phyloP scores from a whole-genome alignment of 2,797 vertebrate genomes.

The Sebastes trivittatus region DNA sequence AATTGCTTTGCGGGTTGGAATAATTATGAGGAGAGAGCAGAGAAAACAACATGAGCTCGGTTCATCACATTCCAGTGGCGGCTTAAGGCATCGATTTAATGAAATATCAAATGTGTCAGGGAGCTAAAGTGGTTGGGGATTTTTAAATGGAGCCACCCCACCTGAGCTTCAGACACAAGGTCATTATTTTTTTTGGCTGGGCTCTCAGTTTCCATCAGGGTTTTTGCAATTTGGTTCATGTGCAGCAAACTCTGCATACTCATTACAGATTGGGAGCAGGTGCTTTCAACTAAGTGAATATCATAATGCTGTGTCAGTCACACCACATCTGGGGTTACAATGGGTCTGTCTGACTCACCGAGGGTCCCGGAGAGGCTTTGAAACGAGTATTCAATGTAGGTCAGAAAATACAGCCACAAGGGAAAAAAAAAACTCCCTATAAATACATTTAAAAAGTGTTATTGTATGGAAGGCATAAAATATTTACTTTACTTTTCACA shows the following conservation, averaged over 20 bases:
- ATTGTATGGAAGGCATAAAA: background rate
- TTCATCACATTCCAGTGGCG: constrained; percentile 33
- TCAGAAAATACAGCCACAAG: constrained; percentile 1
- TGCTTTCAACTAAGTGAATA: constrained; percentile 72
- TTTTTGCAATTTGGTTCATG: constrained; percentile 56
- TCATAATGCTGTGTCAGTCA: constrained; percentile 67
- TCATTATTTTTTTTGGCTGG: constrained; percentile 50
- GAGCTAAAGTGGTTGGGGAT: constrained; percentile 40
- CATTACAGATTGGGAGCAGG: constrained; percentile 78
- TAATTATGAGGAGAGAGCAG: constrained; percentile 20
- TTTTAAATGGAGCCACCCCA: constrained; percentile 51
- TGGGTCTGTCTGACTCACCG: constrained; percentile 35
- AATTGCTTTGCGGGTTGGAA: constrained; percentile 31
- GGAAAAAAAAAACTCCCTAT: background rate
- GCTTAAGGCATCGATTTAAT: constrained; percentile 51
- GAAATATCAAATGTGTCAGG: constrained; percentile 60
- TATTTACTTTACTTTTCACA: background rate
- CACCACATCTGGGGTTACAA: constrained; percentile 52
- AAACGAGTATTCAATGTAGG: constrained; percentile 42
- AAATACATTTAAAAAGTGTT: constrained; percentile 14
- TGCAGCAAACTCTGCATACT: constrained; percentile 61
- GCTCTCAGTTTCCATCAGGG: constrained; percentile 52
- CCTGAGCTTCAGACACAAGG: constrained; percentile 43
- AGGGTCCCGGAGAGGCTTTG: constrained; percentile 7
- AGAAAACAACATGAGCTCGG: constrained; percentile 16